Evolutionary conservation across 1,140 invertebrate species (phyloP), one percentile per base, ranked within the genome.

Genomic region (Euwallacea similis): DNA sequence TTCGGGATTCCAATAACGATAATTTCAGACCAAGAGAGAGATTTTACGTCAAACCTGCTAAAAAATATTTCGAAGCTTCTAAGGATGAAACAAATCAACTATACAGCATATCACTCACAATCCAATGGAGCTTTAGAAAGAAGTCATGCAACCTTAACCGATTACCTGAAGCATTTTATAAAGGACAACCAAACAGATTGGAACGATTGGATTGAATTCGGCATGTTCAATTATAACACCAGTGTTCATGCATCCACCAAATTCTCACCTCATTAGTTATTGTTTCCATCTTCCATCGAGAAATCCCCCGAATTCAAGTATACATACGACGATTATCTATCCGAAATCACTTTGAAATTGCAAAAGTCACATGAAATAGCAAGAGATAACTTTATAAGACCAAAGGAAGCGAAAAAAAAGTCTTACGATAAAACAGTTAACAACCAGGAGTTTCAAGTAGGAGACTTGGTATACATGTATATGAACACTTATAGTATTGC

Each of bases 131-230:
- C 62, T 7, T 42, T 64, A 8, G 62, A 64, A 64, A 16, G 66
- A 15, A 80, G 79, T 65, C 77, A 78, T 8, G 75, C 77, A 9
- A 58, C 82, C 33, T 43, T 83, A 82, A 21, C 16, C 9, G 59
- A 61, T 60, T 79, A 79, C 63, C 61, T 81, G 16, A 75, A 76
- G 73, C 75, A 76, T 42, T 81, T 74, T 65, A 67, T 76, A 10
- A 69, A 76, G 42, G 62, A 75, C 42, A 72, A 78, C 44, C 71
- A 78, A 65, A 72, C 60, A 33, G 71, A 78, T 66, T 76, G 71
- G 79, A 76, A 78, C 50, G 58, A 68, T 16, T 77, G 71, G 56
- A 41, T 78, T 56, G 13, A 13, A 21, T 76, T 74, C 7, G 73
- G 74, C 41, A 72, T 75, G 11, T 56, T 77, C 64, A 13, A 72